Conservation (phyloP, 2,888 invertebrate genomes). For the Gymnocheta viridis region DNA sequence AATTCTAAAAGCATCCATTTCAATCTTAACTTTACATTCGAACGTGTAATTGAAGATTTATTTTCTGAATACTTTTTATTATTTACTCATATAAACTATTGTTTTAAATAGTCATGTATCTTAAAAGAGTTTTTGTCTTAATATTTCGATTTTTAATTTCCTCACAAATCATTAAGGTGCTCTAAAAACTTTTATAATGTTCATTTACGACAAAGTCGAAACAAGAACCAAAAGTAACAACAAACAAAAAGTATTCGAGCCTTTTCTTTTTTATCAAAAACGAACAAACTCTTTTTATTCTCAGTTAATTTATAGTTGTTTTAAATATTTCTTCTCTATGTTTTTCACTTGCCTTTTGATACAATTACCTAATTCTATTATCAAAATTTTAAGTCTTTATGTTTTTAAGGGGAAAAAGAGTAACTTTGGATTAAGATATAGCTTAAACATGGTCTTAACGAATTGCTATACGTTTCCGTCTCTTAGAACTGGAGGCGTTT, state of each 20-base stretch:
- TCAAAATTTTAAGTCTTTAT: neutral
- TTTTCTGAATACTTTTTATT: neutral
- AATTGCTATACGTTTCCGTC: no score
- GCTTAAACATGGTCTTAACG: no score
- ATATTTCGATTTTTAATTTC: slow-evolving; percentile 14
- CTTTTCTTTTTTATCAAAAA: neutral
- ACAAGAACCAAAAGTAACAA: neutral
- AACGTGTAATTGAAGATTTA: slow-evolving; percentile 16
- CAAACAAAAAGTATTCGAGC: neutral
- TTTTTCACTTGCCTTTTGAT: slow-evolving; percentile 13
- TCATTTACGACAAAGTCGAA: slow-evolving; percentile 8
- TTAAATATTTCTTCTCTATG: slow-evolving; percentile 12
- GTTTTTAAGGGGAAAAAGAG: no score
- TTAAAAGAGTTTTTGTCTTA: neutral
- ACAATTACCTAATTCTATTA: slow-evolving; percentile 3
- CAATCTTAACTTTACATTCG: slow-evolving; percentile 4
- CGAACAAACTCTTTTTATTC: slow-evolving; percentile 29
- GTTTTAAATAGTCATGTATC: neutral
- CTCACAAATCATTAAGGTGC: slow-evolving; percentile 34
- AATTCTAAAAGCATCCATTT: slow-evolving; percentile 30
- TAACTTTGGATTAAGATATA: no score
- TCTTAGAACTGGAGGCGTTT: no score
- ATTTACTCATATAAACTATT: neutral
- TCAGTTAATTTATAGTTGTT: slow-evolving; percentile 54
- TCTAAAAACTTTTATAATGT: slow-evolving; percentile 16